phyloP scores from a whole-genome alignment of 1,140 invertebrate species.

The Eupristina koningsbergeri region DNA sequence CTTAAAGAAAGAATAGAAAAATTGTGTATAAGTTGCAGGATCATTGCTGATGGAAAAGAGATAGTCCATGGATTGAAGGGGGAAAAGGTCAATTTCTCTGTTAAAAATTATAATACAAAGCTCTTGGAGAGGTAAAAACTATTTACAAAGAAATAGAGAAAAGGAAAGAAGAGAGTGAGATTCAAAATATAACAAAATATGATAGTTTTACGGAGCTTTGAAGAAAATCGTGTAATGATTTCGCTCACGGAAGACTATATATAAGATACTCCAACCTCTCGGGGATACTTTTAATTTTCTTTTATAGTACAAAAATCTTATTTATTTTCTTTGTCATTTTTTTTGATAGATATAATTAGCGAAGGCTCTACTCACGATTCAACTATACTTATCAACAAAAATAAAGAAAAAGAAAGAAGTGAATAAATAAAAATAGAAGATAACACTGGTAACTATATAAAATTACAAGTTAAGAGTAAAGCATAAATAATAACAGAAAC shows the following conservation, averaged over 20 bases:
- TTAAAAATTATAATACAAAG: conserved; percentile 34
- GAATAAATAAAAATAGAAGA: conserved; percentile 11
- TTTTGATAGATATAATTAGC: conserved; percentile 64
- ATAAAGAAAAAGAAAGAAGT: conserved; percentile 26
- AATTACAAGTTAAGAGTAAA: neutral
- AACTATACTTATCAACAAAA: conserved; percentile 66
- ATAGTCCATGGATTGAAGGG: neutral
- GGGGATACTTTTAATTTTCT: conserved; percentile 60
- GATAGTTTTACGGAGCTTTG: conserved; percentile 39
- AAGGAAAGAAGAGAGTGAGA: conserved; percentile 38
- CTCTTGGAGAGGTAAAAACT: conserved; percentile 32
- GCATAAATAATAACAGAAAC: neutral
- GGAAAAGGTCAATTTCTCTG: conserved; percentile 49
- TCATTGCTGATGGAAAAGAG: no score
- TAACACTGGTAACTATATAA: conserved; percentile 19
- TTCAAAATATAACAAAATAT: neutral
- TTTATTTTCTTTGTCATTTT: conserved; percentile 69
- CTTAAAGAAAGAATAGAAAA: neutral
- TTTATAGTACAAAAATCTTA: conserved; percentile 72
- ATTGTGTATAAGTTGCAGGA: neutral
- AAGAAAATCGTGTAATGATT: conserved; percentile 52
- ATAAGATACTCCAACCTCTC: conserved; percentile 55
- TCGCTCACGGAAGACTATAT: conserved; percentile 29
- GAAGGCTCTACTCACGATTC: conserved; percentile 72
- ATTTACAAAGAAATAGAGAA: neutral